Base-by-base conservation (phyloP, 2,113 vertebrate species). In the Lepus europaeus region DNA sequence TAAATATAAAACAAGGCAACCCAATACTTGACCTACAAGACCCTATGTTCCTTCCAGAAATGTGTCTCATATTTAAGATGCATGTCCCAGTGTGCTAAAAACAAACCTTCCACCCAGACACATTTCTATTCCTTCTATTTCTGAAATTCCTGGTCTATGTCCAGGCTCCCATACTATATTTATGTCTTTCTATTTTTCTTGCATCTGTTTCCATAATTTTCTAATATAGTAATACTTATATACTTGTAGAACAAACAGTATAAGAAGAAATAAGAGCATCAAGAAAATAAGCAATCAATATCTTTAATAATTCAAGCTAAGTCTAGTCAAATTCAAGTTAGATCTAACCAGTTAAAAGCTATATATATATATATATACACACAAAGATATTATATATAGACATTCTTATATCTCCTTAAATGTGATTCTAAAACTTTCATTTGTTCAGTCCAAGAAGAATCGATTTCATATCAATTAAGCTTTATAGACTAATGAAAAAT, bases 11-110 rank as follows among this genome's bases (percentile, higher is more conserved):
- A 45, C 81, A 51, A 82, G 85, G 94, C 66, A 95, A 81, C 70
- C 3, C 14, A 90, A 83, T 23, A 33, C 91, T 76, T 95, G 89
- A 36, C 70, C 25, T 93, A 63, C 22, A 68, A 59, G 45, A 97
- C 56, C 56, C 96, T 81, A 4, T 81, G 61, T 91, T 97, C n/a
- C 0, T 96, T 90, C 89, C 91, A 95, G 94, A 98, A 97, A 94
- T 90, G 31, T 81, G n/a, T 77, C 97, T 97, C 59, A 8, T 81
- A 89, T 95, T 93, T 96, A 96, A 97, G 93, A 94, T 31, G 77
- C 49, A 53, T 93, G 59, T 68, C n/a, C 88, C 27, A 96, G 49
- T 23, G 68, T 45, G 23, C 63, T 97, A 76, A 90, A 96, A 97
- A 87, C 16, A 93, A 92, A 85, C 91, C 69, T 63, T 87, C 56